Evolutionary conservation across 2,888 invertebrate genomes (phyloP).

Genomic region (Hirtodrosophila confusa): DNA sequence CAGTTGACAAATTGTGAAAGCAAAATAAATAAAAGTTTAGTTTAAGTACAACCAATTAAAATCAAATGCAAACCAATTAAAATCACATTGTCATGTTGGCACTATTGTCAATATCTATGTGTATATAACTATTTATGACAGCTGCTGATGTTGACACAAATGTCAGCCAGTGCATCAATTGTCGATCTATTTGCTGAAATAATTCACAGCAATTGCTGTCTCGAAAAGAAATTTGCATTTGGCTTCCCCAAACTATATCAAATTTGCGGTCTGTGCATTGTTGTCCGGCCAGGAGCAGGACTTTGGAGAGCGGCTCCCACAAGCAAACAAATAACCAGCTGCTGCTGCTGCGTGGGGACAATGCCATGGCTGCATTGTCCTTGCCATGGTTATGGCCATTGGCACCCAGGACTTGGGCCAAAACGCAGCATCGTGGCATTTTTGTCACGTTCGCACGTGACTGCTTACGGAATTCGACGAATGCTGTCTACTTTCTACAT

Average conservation of each 20-base stretch:
- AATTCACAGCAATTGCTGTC: constrained; percentile 42
- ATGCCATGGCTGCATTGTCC: constrained; percentile 20
- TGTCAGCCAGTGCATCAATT: constrained; percentile 41
- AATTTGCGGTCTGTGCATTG: constrained; percentile 45
- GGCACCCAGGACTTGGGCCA: constrained; percentile 36
- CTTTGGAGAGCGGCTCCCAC: constrained; percentile 7
- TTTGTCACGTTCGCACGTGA: constrained; percentile 80
- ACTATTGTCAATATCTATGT: constrained; percentile 3
- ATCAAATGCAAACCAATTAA: constrained; percentile 24
- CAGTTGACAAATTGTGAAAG: background rate
- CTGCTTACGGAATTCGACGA: constrained; percentile 61
- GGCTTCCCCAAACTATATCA: constrained; percentile 20
- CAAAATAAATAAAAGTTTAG: background rate
- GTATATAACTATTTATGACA: background rate
- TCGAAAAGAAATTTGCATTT: constrained; percentile 25
- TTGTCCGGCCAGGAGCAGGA: constrained; percentile 12
- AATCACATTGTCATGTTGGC: constrained; percentile 12
- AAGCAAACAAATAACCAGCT: constrained; percentile 13
- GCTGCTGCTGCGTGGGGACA: constrained; percentile 22
- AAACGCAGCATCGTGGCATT: constrained; percentile 70
- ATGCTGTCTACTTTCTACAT: constrained; percentile 32
- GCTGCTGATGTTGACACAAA: constrained; percentile 36
- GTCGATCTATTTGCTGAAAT: constrained; percentile 41
- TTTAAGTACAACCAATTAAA: too few relatives aligned
- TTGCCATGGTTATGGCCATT: constrained; percentile 32